A percentile compares a stretch with the other conserved stretches of the same genome.
These are phyloP conservation scores for Papilio polyxenes DNA, from an alignment of 1,140 invertebrate genomes.

Conservation along the genomic window DNA sequence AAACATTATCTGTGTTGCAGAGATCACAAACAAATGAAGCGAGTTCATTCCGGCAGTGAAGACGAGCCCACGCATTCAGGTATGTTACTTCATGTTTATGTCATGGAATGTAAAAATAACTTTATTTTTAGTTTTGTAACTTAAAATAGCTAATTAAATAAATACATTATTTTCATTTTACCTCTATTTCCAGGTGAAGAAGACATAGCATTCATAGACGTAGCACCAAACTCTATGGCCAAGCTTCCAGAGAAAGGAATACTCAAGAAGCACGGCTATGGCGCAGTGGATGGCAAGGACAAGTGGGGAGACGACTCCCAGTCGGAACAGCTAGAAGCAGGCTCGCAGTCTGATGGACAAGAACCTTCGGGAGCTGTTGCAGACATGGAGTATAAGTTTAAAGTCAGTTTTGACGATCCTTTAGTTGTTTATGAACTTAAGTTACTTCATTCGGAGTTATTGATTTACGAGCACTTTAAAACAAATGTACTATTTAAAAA, in stretches of 20 bases:
- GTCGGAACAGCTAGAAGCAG: slow-evolving; percentile 86
- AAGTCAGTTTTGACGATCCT: slow-evolving; percentile 51
- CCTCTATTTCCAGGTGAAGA: slow-evolving; percentile 83
- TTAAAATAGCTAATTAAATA: neutral
- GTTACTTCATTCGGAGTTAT: too few relatives aligned
- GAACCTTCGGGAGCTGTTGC: slow-evolving; percentile 82
- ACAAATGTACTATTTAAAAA: neutral
- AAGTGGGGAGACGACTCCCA: slow-evolving; percentile 88
- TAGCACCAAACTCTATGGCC: slow-evolving; percentile 87
- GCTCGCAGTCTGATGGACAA: slow-evolving; percentile 85
- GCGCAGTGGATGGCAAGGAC: slow-evolving; percentile 85
- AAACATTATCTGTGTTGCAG: slow-evolving; percentile 78
- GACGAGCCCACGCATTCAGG: slow-evolving; percentile 87
- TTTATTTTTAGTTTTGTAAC: neutral
- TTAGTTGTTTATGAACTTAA: neutral
- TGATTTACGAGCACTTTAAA: neutral
- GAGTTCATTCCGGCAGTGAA: slow-evolving; percentile 87
- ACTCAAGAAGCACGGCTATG: slow-evolving; percentile 92
- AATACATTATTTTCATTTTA: neutral
- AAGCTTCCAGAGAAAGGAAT: slow-evolving; percentile 93
- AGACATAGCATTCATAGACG: slow-evolving; percentile 91
- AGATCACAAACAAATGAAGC: slow-evolving; percentile 90
- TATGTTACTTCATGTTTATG: slow-evolving; percentile 54
- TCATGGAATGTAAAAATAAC: neutral
- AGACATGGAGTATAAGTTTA: slow-evolving; percentile 86